Percentiles rank a stretch among this genome's conserved stretches.
Conservation (phyloP, 2,797 vertebrate genomes). For the Acanthurus leucopareius region DNA sequence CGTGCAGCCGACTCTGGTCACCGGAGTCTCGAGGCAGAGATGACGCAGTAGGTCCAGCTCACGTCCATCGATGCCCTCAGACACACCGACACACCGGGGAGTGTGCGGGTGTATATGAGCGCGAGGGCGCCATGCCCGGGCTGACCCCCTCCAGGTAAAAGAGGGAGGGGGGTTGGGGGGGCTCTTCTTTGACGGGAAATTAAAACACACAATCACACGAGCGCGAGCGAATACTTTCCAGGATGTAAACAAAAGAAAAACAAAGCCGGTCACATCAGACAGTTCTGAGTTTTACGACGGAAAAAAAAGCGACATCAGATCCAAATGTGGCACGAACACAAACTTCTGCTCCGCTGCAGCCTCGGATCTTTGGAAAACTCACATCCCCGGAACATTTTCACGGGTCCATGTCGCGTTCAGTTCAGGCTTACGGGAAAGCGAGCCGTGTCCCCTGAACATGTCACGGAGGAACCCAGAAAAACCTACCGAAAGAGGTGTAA, state of each 20-base stretch:
- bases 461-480: too few species aligned
- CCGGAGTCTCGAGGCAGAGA: constrained; percentile 33
- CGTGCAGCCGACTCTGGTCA: constrained; percentile 31
- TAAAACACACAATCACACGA: not conserved
- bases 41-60: constrained; percentile 49
- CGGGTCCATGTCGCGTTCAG: not conserved
- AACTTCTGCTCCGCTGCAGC: constrained; percentile 43
- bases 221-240: constrained; percentile 14
- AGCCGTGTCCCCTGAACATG: not conserved
- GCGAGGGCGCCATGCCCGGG: constrained; percentile 64
- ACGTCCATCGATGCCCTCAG: constrained; percentile 55
- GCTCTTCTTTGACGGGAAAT: constrained; percentile 53
- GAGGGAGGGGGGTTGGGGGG: constrained; percentile 2
- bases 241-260: constrained; percentile 10
- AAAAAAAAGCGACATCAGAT: constrained; percentile 51
- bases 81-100: constrained; percentile 54
- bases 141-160: constrained; percentile 60
- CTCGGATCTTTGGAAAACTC: constrained; percentile 56
- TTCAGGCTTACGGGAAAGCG: not conserved
- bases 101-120: constrained; percentile 20
- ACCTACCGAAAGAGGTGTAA: constrained; percentile 49
- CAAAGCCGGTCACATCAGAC: constrained; percentile 37
- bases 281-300: constrained; percentile 4
- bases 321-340: constrained; percentile 41
- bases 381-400: constrained; percentile 61